Evolutionary conservation across 1,140 invertebrate genomes (phyloP).

Genomic region (Drosophila sucinea): DNA sequence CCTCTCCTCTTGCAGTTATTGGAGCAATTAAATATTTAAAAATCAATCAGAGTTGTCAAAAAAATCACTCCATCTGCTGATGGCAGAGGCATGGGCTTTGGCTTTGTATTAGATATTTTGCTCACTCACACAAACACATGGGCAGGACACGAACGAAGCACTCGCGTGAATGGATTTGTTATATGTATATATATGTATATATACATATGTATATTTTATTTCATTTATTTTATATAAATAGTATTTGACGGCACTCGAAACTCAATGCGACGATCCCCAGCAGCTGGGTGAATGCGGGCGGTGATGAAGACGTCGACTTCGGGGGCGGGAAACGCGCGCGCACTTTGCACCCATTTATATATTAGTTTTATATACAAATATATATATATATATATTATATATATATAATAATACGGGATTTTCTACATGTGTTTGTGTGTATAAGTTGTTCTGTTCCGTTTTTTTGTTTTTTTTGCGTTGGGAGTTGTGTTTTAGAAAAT

Average conservation of each 20-base stretch:
- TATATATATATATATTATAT: conserved; percentile 70
- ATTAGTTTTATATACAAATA: conserved; percentile 20
- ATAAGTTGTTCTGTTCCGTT: conserved; percentile 12
- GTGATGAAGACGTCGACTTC: conserved; percentile 40
- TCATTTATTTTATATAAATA: conserved; percentile 78
- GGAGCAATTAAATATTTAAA: conserved; percentile 25
- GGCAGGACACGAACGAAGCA: conserved; percentile 32
- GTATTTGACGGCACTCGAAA: conserved; percentile 73
- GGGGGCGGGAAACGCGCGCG: conserved; percentile 70
- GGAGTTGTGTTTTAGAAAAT: conserved; percentile 72
- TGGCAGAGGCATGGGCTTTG: conserved; percentile 8
- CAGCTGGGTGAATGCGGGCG: conserved; percentile 4
- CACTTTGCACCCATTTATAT: conserved; percentile 64
- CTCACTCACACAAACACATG: conserved; percentile 26
- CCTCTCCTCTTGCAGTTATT: conserved; percentile 30
- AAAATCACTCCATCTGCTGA: conserved; percentile 46
- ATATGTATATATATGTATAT: conserved; percentile 34
- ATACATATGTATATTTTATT: conserved; percentile 66
- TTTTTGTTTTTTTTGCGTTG: conserved; percentile 24
- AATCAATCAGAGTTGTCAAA: conserved; percentile 46
- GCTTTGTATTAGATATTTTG: conserved; percentile 50
- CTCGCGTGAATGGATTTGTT: conserved; percentile 36
- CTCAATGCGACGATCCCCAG: conserved; percentile 41
- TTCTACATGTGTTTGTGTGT: conserved; percentile 58
- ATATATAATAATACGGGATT: conserved; percentile 73